Evolutionary conservation across 2,797 vertebrate species (phyloP), one percentile per base, ranked within the genome.

Genomic region (Silurus lanzhouensis): DNA sequence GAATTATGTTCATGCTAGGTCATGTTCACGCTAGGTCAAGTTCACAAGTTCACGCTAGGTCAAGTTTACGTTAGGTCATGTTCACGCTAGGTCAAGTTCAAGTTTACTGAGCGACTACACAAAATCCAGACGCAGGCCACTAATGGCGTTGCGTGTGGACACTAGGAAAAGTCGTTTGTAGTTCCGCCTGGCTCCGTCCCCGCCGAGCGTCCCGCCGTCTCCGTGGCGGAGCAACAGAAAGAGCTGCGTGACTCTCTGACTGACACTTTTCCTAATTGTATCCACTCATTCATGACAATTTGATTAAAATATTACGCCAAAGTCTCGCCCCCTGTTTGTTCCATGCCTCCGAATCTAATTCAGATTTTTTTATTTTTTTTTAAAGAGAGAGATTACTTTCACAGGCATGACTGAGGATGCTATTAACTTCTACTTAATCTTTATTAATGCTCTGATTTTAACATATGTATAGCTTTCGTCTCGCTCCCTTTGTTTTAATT

Each of bases 201-300:
- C 93, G 86, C 92, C 90, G 93, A 91, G 91, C 90, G 31, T 68
- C 74, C 82, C 90, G 25, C 38, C 44, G 27, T 67, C 68, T 91
- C 88, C 68, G 95, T 95, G 93, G 91, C 95, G 93, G 93, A 96
- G 95, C 94, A 95, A 95, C 96, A 96, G 96, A 96, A 96, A 96
- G 58, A 60, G 95, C 95, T 94, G 95, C 81, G 94, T 95, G 88
- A 93, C 92, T 91, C 94, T 92, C 94, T 98, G 97, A 99, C 95
- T 99, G 97, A 99, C 97, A 98, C 96, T 95, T 96, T 97, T 96
- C 95, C 96, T 99, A 99, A 99, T 99, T 99, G 97, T 97, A 99
- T 98, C 96, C 97, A 98, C 95, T 99, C 98, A 98, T 94, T 99
- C 98, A 99, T 99, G 97, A 98, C 97, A 98, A 99, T 98, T 99